These are phyloP conservation scores for Desmophyllum pertusum DNA, from an alignment of 92 coral and sea anemone species.

Conservation along the genomic window DNA sequence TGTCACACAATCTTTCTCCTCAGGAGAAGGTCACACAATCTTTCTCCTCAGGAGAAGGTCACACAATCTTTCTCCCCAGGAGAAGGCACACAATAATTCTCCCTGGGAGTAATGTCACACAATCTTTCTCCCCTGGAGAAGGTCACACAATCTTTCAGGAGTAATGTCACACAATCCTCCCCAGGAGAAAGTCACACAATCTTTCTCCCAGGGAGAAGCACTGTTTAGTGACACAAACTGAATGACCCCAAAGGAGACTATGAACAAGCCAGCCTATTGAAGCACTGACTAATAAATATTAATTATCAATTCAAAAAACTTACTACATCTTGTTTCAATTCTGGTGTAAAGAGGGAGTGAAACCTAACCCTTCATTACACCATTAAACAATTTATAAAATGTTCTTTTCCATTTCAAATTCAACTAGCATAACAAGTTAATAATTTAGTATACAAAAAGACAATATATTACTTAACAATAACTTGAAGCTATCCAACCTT, in stretches of 20 bases:
- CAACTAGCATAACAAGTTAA: background rate
- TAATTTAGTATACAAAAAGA: background rate
- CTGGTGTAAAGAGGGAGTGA: background rate
- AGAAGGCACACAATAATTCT: no score
- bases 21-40: no score
- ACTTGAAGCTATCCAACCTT: background rate
- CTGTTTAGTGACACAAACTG: background rate
- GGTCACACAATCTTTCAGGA: no score
- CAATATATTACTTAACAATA: background rate
- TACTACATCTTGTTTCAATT: background rate
- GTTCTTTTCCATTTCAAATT: background rate
- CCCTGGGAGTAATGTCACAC: no score
- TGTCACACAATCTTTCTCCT: no score
- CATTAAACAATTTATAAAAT: background rate
- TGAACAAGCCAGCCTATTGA: conserved; percentile 17
- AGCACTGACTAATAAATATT: background rate
- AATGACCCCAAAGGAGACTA: background rate
- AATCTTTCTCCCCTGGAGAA: no score
- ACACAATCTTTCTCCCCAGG: no score
- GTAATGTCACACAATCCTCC: no score
- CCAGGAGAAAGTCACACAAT: no score
- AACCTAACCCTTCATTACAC: background rate
- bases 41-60: no score
- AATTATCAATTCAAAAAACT: background rate
- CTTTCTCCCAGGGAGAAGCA: background rate